Evolutionary conservation across 2,888 invertebrate genomes (phyloP).

Genomic region (Brenthis hecate): DNA sequence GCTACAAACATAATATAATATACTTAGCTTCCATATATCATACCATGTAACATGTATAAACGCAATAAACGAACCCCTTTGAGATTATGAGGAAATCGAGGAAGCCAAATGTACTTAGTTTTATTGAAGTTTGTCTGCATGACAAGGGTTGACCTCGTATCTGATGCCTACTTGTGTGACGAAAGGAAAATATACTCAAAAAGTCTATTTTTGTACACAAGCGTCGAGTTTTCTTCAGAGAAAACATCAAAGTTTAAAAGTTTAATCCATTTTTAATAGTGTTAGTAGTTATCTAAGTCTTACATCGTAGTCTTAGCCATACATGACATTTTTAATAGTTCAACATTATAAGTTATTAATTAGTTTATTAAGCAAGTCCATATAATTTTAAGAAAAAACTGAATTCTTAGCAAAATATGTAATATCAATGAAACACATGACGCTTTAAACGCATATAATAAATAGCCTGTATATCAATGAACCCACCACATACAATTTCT

Average conservation of each 20-base stretch:
- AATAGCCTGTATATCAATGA: no score
- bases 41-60: slow-evolving; percentile 4
- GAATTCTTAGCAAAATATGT: no score
- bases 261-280: no score
- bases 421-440: no score
- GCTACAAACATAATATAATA: neutral
- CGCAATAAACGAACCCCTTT: slow-evolving; percentile 8
- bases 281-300: no score
- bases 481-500: no score
- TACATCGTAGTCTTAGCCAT: no score
- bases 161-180: slow-evolving; percentile 35
- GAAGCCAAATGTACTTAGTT: slow-evolving; percentile 30
- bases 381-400: no score
- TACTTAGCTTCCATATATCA: neutral
- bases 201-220: neutral
- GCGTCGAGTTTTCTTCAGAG: slow-evolving; percentile 20
- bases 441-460: no score
- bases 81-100: slow-evolving; percentile 16
- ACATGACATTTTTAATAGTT: no score
- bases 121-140: slow-evolving; percentile 43
- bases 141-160: slow-evolving; percentile 46
- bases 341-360: no score
- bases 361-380: no score
- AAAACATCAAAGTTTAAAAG: slow-evolving; percentile 27
- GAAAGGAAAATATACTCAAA: slow-evolving; percentile 38